Base-by-base conservation (phyloP, 2,797 vertebrate species). In the Oreonectes daqikongensis region DNA sequence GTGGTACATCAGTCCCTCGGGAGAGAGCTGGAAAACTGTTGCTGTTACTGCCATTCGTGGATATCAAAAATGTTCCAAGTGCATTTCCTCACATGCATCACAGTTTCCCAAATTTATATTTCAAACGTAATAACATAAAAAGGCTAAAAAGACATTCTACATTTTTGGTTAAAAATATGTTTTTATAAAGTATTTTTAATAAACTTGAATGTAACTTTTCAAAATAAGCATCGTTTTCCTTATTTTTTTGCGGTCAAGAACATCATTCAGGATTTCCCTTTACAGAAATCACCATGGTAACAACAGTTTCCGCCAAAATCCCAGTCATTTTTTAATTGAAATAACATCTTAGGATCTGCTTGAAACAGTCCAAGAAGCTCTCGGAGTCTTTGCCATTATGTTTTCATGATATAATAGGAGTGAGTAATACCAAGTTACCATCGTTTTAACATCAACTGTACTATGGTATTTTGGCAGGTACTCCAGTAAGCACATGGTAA, bases 11-110 rank as follows among this genome's bases (percentile, higher is more conserved):
- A 24, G 15, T 69, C 74, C 74, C 74, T 3, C 14, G 2, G 20
- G 72, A 17, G 24, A 9, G 3, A 48, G n/a, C 73, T 76, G 73
- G 73, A 76, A 76, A 76, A 68, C n/a, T 28, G 22, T 10, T 53
- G 40, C 64, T n/a, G n/a, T n/a, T n/a, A n/a, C n/a, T n/a, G n/a
- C n/a, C n/a, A n/a, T n/a, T n/a, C n/a, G n/a, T n/a, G n/a, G 35
- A 35, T 35, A 55, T 55, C 38, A 14, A 44, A 59, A 57, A 74
- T 14, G 63, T 66, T 67, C 50, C 50, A 75, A 67, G 24, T 52
- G 71, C 30, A 52, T 74, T 65, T 65, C 17, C 72, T 52, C 48
- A 42, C 32, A 3, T 42, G 3, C 48, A 14, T 42, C 1, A 65
- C 24, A 26, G 20, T 26, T 50, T 50, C 14, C 2, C 35, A 35